Conservation (phyloP, 2,113 vertebrate species). For the Dipodomys ordii region DNA sequence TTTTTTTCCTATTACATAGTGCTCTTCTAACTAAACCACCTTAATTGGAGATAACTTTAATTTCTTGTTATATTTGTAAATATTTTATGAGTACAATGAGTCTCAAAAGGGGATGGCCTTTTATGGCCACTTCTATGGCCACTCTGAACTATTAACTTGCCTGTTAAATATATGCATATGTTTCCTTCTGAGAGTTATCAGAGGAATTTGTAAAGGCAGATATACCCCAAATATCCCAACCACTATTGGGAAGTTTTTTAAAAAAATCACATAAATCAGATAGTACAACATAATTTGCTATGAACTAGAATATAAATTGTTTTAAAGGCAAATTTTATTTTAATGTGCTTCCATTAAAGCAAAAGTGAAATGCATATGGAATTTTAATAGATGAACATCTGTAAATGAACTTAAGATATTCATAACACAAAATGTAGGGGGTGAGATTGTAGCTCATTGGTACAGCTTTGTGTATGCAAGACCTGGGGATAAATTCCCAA, state of each 20-base stretch:
- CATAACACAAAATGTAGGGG: neutral
- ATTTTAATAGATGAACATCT: slow-evolving; percentile 39
- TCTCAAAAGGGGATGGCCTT: neutral
- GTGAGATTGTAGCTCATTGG: neutral
- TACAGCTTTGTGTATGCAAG: neutral
- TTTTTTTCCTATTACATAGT: neutral
- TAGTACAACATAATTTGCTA: neutral
- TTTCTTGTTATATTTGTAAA: neutral
- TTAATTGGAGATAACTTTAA: neutral
- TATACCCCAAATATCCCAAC: neutral
- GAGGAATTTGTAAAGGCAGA: neutral
- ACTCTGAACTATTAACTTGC: neutral
- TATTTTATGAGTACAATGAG: neutral
- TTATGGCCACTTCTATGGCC: neutral
- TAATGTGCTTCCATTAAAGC: neutral
- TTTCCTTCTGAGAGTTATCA: slow-evolving; percentile 9
- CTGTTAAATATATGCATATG: neutral
- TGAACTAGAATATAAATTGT: neutral
- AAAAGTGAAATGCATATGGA: neutral
- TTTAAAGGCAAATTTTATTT: slow-evolving; percentile 19
- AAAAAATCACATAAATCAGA: neutral
- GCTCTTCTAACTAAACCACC: neutral
- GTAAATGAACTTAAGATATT: neutral
- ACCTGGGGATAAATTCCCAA: neutral
- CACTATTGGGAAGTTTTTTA: neutral